Conservation (phyloP, 2,888 invertebrate species). For the Napeogenes sylphis region DNA sequence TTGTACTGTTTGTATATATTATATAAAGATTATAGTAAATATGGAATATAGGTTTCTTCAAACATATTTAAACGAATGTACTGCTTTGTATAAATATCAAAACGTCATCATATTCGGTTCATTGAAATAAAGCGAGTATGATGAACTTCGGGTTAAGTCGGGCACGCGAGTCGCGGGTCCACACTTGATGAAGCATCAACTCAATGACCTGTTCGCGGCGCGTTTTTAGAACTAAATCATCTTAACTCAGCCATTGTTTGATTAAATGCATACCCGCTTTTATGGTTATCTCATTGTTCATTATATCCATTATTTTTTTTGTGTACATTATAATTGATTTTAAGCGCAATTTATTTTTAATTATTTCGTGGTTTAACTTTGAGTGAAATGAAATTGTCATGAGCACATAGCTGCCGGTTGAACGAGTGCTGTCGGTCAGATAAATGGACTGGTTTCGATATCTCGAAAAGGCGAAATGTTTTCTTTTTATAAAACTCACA, state of each 20-base stretch:
- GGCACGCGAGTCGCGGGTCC: constrained; percentile 46
- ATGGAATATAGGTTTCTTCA: too few species aligned
- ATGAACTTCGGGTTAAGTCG: constrained; percentile 50
- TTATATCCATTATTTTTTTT: too few species aligned
- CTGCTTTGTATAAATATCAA: too few species aligned
- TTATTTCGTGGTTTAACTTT: not conserved
- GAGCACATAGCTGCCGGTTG: constrained; percentile 40
- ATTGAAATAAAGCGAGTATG: constrained; percentile 59
- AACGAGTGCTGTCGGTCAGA: constrained; percentile 51
- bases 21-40: not conserved
- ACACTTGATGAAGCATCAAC: constrained; percentile 39
- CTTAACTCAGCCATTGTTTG: constrained; percentile 1
- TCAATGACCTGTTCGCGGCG: constrained; percentile 44
- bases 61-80: too few species aligned
- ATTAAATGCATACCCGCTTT: constrained; percentile 4
- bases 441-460: constrained; percentile 72
- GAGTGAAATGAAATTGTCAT: constrained; percentile 50
- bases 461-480: constrained; percentile 57
- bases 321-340: not conserved
- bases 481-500: constrained; percentile 50
- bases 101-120: constrained; percentile 41
- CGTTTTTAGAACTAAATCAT: constrained; percentile 38
- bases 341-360: not conserved
- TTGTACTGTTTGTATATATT: constrained; percentile 1
- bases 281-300: too few species aligned